Evolutionary conservation across 2,888 invertebrate species (phyloP).

Genomic region (Temnothorax rugatulus): DNA sequence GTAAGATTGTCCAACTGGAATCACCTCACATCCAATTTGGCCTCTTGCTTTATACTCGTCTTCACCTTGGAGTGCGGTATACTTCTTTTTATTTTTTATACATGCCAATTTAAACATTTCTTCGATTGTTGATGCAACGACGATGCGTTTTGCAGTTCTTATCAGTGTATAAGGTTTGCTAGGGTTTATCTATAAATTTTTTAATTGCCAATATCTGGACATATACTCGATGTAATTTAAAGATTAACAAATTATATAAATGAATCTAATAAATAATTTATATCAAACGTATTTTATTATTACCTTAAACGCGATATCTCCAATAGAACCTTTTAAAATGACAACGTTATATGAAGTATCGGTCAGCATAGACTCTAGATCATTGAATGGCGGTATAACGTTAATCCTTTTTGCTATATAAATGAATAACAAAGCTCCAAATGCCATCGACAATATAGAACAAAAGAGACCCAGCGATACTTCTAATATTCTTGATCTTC

Average conservation of each 20-base stretch:
- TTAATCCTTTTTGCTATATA: conserved; percentile 62
- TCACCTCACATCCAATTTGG: conserved; percentile 58
- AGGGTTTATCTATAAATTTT: background rate
- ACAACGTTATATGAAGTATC: conserved; percentile 69
- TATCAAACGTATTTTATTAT: background rate
- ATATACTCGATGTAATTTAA: background rate
- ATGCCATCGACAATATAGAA: conserved; percentile 64
- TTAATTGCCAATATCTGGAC: background rate
- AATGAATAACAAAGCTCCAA: conserved; percentile 70
- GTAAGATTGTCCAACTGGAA: conserved; percentile 47
- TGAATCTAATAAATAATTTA: background rate
- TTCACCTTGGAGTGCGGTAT: conserved; percentile 56
- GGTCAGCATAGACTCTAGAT: conserved; percentile 63
- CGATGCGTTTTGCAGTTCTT: background rate
- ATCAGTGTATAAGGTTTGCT: background rate
- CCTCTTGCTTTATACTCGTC: conserved; percentile 57
- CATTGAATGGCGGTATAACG: conserved; percentile 68
- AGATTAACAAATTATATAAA: background rate
- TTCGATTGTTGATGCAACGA: background rate
- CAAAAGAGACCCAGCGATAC: conserved; percentile 68
- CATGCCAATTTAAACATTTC: conserved; percentile 65
- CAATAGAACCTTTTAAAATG: conserved; percentile 57
- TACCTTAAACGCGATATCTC: conserved; percentile 62
- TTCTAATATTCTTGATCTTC: conserved; percentile 65
- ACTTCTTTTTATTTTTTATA: background rate